Conservation (phyloP, 1,140 invertebrate genomes). For the Drosophila sp. region DNA sequence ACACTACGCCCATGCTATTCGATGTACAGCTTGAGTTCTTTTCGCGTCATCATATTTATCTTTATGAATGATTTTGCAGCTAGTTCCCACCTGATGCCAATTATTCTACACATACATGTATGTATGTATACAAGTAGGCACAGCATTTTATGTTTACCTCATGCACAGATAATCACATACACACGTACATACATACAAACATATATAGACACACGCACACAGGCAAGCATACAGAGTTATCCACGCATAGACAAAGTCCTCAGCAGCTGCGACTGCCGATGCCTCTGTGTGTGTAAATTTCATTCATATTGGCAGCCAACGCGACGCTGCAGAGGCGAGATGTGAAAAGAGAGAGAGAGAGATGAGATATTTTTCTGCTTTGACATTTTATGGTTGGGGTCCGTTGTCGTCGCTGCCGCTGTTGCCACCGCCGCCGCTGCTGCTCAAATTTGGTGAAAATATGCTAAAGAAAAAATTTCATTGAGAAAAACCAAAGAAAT, state of each 20-base stretch:
- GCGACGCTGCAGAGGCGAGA: conserved; percentile 46
- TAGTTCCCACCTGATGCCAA: conserved; percentile 45
- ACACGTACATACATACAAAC: conserved; percentile 28
- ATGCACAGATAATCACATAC: conserved; percentile 62
- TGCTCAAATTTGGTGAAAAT: conserved; percentile 37
- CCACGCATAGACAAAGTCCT: background rate
- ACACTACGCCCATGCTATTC: background rate
- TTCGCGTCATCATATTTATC: no score
- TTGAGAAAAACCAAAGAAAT: conserved; percentile 46
- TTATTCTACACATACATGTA: conserved; percentile 32
- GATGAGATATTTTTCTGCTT: conserved; percentile 12
- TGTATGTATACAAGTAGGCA: conserved; percentile 9
- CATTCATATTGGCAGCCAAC: conserved; percentile 73
- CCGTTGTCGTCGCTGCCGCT: background rate
- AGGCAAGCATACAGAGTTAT: no score
- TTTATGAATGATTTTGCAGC: conserved; percentile 44
- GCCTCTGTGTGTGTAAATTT: conserved; percentile 68
- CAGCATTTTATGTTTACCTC: conserved; percentile 71
- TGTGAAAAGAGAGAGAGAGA: background rate
- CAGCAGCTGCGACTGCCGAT: conserved; percentile 27
- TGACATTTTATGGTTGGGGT: conserved; percentile 5
- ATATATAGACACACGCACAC: no score
- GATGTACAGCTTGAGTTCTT: background rate
- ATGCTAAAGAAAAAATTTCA: conserved; percentile 60
- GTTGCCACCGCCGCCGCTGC: conserved; percentile 1